Evolutionary conservation across 2,888 invertebrate genomes (phyloP).

Genomic region (Gandaritis pyraliata): DNA sequence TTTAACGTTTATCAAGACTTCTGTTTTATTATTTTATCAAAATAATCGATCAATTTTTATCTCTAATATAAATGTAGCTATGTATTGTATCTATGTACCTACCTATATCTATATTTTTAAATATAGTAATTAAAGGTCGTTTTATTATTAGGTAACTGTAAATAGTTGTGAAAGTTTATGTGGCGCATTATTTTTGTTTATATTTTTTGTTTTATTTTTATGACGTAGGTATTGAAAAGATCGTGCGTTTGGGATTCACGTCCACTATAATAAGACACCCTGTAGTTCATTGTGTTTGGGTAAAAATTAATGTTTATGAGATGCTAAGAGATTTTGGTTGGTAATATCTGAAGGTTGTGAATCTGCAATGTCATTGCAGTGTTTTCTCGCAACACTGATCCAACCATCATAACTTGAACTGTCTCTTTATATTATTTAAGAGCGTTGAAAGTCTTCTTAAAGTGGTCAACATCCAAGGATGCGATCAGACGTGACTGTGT

Average conservation of each 20-base stretch:
- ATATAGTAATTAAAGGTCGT: conserved; percentile 75
- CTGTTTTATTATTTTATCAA: conserved; percentile 65
- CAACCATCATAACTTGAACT: conserved; percentile 39
- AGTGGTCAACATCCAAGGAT: conserved; percentile 60
- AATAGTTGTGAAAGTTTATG: conserved; percentile 82
- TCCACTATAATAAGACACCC: conserved; percentile 53
- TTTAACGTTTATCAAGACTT: conserved; percentile 65
- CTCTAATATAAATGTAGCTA: conserved; percentile 74
- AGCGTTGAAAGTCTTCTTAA: conserved; percentile 44
- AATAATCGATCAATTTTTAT: conserved; percentile 72
- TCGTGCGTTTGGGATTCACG: conserved; percentile 59
- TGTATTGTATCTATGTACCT: conserved; percentile 80
- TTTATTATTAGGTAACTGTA: conserved; percentile 78
- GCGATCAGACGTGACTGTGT: conserved; percentile 78
- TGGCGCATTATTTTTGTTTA: conserved; percentile 76
- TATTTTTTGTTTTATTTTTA: conserved; percentile 74
- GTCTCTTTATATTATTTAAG: conserved; percentile 29
- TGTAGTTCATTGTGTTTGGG: conserved; percentile 36
- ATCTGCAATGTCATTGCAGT: conserved; percentile 39
- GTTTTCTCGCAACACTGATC: conserved; percentile 39
- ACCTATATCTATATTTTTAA: conserved; percentile 82
- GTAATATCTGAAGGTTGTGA: conserved; percentile 43
- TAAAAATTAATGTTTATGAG: conserved; percentile 38
- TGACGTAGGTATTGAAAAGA: conserved; percentile 69
- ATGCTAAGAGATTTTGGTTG: conserved; percentile 38